Evolutionary conservation across 1,140 invertebrate species (phyloP).

Genomic region (Pygmarrhopalites habei): DNA sequence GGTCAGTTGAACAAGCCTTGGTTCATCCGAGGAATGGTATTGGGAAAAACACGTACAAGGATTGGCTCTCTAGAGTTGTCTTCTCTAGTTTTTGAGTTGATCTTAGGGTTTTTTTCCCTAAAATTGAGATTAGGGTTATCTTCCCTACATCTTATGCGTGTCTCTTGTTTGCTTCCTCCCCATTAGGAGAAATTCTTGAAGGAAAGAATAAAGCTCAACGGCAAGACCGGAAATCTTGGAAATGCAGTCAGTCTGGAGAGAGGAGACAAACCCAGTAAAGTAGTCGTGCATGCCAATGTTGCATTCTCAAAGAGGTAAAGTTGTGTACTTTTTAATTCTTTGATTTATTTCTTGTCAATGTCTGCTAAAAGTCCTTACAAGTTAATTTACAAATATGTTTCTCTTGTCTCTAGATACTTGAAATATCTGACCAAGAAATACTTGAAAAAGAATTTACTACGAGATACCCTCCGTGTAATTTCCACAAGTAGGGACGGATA

Average conservation of each 20-base stretch:
- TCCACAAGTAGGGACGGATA: constrained; percentile 91
- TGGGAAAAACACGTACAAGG: not conserved
- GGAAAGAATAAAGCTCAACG: constrained; percentile 89
- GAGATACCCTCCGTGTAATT: constrained; percentile 99
- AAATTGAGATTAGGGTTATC: constrained; percentile 39
- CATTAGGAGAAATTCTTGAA: constrained; percentile 90
- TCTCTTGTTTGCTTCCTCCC: constrained; percentile 35
- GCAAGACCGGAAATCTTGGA: constrained; percentile 92
- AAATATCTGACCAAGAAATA: constrained; percentile 99
- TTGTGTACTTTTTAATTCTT: too few relatives aligned
- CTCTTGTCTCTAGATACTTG: constrained; percentile 68
- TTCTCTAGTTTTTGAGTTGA: constrained; percentile 39
- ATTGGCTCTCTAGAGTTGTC: constrained; percentile 37
- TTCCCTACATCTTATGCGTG: constrained; percentile 41
- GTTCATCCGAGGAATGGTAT: not conserved
- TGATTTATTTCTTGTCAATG: too few relatives aligned
- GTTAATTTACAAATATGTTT: constrained; percentile 2
- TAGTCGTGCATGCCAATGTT: constrained; percentile 79
- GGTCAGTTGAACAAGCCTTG: not conserved
- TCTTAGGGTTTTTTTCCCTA: not conserved
- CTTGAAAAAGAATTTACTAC: constrained; percentile 96
- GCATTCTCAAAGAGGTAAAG: constrained; percentile 90
- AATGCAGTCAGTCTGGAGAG: constrained; percentile 78
- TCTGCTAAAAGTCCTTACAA: too few relatives aligned
- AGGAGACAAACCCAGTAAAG: constrained; percentile 73